A percentile compares a stretch with the other conserved stretches of the same genome.
These are phyloP conservation scores for Dynastes tityus DNA, from an alignment of 2,888 invertebrate species.

Conservation along the genomic window DNA sequence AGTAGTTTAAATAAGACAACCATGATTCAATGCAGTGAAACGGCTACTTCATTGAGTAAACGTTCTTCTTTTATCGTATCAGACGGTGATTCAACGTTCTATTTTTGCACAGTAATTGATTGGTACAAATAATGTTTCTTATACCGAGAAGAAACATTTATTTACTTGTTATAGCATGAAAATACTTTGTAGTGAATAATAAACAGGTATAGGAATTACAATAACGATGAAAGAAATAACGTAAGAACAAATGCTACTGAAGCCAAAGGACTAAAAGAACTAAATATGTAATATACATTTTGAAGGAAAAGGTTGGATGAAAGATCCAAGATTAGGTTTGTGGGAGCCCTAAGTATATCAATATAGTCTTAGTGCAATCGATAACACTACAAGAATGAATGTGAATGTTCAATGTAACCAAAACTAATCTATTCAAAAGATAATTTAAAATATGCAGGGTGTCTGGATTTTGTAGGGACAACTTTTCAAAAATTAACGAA, in stretches of 20 bases:
- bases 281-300: no score
- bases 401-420: no score
- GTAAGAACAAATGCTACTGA: no score
- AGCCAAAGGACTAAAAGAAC: background rate
- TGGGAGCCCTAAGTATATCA: no score
- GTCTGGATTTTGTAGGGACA: no score
- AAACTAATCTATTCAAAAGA: no score
- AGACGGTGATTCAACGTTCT: constrained; percentile 27
- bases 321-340: background rate
- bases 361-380: no score
- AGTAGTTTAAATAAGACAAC: constrained; percentile 16
- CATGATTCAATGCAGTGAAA: constrained; percentile 27
- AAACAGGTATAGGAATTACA: no score
- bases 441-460: no score
- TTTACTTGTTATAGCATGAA: background rate
- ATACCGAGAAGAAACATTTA: background rate
- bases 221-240: no score
- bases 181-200: background rate
- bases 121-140: background rate
- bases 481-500: no score
- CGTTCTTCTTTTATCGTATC: constrained; percentile 31
- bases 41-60: constrained; percentile 23
- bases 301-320: background rate
- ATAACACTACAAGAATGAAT: no score
- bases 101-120: constrained; percentile 27